phyloP scores from a whole-genome alignment of 2,113 vertebrate genomes.

The Hippoglossus stenolepis region DNA sequence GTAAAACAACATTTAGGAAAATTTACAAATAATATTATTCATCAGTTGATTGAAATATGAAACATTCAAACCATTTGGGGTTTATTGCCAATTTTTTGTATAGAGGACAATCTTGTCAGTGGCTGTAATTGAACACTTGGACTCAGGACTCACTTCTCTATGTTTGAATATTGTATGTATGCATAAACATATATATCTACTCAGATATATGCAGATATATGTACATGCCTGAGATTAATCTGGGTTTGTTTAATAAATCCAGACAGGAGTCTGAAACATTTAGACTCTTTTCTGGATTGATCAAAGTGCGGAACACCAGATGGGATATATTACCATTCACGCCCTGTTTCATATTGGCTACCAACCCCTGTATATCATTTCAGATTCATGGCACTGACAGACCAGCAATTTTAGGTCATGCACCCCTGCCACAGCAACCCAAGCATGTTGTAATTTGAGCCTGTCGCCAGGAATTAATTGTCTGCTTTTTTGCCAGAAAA shows the following conservation, averaged over 20 bases:
- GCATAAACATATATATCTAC: not conserved
- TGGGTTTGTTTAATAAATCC: conserved; percentile 15
- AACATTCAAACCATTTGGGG: not conserved
- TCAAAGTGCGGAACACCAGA: conserved; percentile 64
- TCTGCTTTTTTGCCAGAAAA: conserved; percentile 66
- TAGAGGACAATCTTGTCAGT: not conserved
- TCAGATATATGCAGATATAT: not conserved
- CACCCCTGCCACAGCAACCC: conserved; percentile 68
- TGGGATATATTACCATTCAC: conserved; percentile 64
- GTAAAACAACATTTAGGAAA: not conserved
- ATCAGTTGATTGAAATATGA: not conserved
- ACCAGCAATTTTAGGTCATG: conserved; percentile 68
- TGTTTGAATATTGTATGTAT: not conserved
- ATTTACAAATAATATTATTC: not conserved
- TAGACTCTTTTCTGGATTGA: conserved; percentile 41
- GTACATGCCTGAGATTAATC: not conserved
- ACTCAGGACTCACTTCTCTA: not conserved
- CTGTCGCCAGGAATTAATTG: conserved; percentile 69
- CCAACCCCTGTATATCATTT: conserved; percentile 57
- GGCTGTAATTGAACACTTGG: not conserved
- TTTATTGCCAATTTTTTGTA: not conserved
- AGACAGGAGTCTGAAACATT: conserved; percentile 40
- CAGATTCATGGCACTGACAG: conserved; percentile 69
- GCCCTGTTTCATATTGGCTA: conserved; percentile 59
- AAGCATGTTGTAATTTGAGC: conserved; percentile 70